Evolutionary conservation across 2,888 invertebrate genomes (phyloP).

Genomic region (Dynastes maya): DNA sequence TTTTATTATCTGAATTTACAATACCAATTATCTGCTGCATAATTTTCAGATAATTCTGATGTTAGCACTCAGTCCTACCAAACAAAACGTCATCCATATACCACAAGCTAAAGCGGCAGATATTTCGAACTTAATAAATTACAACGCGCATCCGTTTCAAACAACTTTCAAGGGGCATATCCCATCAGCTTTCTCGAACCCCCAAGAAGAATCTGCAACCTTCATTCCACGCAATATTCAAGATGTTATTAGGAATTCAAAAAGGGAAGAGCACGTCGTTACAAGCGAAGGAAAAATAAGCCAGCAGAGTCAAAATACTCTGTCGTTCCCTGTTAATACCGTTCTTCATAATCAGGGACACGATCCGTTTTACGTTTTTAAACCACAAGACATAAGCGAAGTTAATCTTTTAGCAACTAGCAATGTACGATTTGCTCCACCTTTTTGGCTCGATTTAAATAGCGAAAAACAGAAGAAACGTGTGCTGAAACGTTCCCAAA

Average conservation of each 20-base stretch:
- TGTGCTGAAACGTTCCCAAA: not conserved
- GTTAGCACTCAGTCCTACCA: slow-evolving; percentile 14
- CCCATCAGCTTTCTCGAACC: slow-evolving; percentile 23
- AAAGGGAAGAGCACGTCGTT: slow-evolving; percentile 20
- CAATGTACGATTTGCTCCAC: slow-evolving; percentile 69
- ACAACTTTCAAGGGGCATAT: slow-evolving; percentile 45
- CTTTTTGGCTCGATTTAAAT: slow-evolving; percentile 59
- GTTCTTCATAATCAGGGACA: not conserved
- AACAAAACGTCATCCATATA: not conserved
- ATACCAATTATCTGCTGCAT: not conserved
- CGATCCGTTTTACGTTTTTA: slow-evolving; percentile 81
- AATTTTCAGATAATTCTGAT: slow-evolving; percentile 31
- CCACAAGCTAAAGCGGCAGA: slow-evolving; percentile 5
- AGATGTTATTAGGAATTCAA: slow-evolving; percentile 61
- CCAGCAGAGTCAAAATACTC: slow-evolving; percentile 17
- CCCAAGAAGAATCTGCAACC: slow-evolving; percentile 17
- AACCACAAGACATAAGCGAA: slow-evolving; percentile 82
- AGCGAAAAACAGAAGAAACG: slow-evolving; percentile 23
- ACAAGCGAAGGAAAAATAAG: not conserved
- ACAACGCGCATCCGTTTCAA: slow-evolving; percentile 43
- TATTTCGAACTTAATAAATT: slow-evolving; percentile 18
- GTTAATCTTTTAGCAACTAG: slow-evolving; percentile 81
- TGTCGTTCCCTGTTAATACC: not conserved
- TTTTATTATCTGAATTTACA: no score
- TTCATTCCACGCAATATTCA: slow-evolving; percentile 64